Evolutionary conservation across 1,140 invertebrate genomes (phyloP).

Genomic region (Heterodera carotae): DNA sequence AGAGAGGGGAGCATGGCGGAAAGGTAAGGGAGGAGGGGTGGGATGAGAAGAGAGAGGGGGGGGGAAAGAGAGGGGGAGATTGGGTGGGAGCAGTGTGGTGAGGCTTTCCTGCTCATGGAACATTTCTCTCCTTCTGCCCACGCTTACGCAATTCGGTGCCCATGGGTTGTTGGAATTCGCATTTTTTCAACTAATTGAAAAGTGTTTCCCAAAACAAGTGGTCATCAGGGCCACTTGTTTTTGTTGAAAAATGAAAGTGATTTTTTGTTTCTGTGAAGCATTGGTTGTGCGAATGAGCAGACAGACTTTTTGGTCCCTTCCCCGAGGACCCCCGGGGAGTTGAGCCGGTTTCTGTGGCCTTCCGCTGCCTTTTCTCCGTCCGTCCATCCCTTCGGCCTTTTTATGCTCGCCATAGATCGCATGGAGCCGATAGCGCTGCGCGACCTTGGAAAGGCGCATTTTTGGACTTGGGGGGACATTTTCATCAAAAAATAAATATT

Average conservation of each 20-base stretch:
- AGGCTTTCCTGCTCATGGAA: too few relatives aligned
- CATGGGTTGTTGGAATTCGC: too few relatives aligned
- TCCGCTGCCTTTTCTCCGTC: background rate
- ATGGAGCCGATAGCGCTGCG: background rate
- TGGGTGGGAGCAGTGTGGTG: too few relatives aligned
- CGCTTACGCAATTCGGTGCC: too few relatives aligned
- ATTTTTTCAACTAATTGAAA: too few relatives aligned
- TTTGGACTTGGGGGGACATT: too few relatives aligned
- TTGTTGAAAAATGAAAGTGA: background rate
- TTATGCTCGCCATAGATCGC: background rate
- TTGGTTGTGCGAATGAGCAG: background rate
- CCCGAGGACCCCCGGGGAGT: too few relatives aligned
- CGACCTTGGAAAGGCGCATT: background rate
- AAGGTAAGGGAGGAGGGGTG: background rate
- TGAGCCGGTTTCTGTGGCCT: background rate
- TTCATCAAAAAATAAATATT: too few relatives aligned
- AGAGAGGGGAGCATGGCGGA: background rate
- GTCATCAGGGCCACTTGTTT: background rate
- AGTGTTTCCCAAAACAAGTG: too few relatives aligned
- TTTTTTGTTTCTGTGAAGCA: background rate
- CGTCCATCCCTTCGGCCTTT: background rate
- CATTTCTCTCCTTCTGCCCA: background rate
- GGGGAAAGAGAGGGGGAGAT: background rate
- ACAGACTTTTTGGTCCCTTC: background rate
- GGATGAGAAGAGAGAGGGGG: constrained; percentile 1